Base-by-base conservation (phyloP, 1,140 invertebrate genomes). In the Trissolcus basalis region DNA sequence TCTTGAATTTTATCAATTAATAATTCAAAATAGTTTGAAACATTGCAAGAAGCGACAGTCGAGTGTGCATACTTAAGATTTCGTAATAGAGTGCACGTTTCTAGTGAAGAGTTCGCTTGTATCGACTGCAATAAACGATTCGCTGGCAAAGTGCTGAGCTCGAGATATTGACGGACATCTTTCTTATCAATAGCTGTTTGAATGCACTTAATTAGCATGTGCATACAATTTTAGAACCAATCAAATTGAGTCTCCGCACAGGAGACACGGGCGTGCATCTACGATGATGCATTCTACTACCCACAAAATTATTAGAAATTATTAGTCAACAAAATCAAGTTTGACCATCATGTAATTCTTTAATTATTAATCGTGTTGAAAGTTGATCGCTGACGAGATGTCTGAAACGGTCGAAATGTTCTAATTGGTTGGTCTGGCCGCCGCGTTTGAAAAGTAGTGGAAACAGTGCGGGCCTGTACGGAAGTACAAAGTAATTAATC, bases 251-350 rank as follows among this genome's bases (percentile, higher is more conserved):
- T 56, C 54, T 45, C 54, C 50, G 9, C 41, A 5, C 12, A 1
- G 54, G 54, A 56, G 54, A 45, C 43, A 32, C n/a, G n/a, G 8
- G 19, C 44, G 41, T 56, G 54, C 43, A 45, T 45, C 54, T 27
- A 44, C n/a, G n/a, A 56, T 9, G 54, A 56, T 56, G 54, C 41
- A 56, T 45, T 45, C 32, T 0, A 13, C 11, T 32, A n/a, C 19
- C 19, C 19, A 6, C 19, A 27, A 27, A 27, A 27, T 1, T 27
- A 27, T 27, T 27, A 27, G 19, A 3, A 27, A 27, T 27, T 27
- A 27, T 27, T 27, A 27, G 19, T 27, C 19, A 6, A 27, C 19
- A 6, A 27, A 27, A 1, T 27, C 19, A 27, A 1, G 19, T 27
- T 6, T 6, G 19, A 6, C 19, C 19, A 15, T 11, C 36, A 54